These are phyloP conservation scores for Geophilus truncorum DNA, from an alignment of 2,888 invertebrate genomes.

Conservation along the genomic window DNA sequence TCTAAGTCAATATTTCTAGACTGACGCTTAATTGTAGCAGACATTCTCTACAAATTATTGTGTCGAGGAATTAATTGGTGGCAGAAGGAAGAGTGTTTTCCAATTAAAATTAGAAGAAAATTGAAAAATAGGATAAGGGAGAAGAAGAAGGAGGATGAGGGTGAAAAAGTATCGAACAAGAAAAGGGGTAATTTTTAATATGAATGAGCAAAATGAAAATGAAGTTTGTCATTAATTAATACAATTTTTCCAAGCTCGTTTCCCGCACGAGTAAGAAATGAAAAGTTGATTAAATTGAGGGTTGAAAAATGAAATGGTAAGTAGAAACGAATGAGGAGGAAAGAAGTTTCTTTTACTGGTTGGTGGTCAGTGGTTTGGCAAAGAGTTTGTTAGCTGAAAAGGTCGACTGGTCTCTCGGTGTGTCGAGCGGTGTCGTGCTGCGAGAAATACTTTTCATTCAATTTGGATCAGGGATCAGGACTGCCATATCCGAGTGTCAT, in stretches of 20 bases:
- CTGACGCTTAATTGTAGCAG: neutral
- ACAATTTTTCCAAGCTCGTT: neutral
- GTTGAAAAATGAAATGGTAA: neutral
- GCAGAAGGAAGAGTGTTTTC: neutral
- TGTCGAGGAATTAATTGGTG: neutral
- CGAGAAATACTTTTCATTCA: neutral
- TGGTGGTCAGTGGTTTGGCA: neutral
- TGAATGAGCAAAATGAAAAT: neutral
- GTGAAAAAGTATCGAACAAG: neutral
- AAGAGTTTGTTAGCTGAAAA: neutral
- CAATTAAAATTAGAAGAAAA: neutral
- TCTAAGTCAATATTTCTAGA: neutral
- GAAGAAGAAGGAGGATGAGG: no score
- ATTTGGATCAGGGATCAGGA: neutral
- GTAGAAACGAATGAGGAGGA: neutral
- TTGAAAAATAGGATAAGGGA: neutral
- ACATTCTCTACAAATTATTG: neutral
- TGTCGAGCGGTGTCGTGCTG: neutral
- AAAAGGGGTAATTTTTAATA: neutral
- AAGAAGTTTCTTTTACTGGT: neutral
- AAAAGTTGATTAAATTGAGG: neutral
- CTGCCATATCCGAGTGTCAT: neutral
- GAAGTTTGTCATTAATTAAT: neutral
- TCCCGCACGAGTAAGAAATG: no score
- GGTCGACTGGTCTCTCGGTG: neutral